Base-by-base conservation (phyloP, 2,888 invertebrate species). In the Eudemis profundana region DNA sequence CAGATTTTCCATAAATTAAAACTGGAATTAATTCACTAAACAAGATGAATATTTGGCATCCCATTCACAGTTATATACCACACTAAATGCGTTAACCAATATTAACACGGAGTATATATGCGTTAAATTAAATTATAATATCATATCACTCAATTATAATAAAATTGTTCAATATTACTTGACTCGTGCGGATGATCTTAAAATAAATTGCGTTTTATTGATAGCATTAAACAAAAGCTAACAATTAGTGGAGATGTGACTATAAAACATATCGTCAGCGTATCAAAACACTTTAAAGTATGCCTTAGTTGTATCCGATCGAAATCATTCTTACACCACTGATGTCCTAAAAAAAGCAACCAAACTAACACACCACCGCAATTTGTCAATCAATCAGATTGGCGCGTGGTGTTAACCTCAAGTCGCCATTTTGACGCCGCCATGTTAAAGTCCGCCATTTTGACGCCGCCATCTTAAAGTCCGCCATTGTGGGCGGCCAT, bases 11-110 rank as follows among this genome's bases (percentile, higher is more conserved):
- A 46, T 49, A 46, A 53, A 38, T 44, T 50, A 51, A 10, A 76
- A 82, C 75, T 84, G 81, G 84, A 83, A 81, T 78, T 76, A 75
- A 69, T 70, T 73, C 75, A 70, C 66, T 66, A 68, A 69, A 76
- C 72, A 61, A 72, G 79, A 80, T 81, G 84, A 84, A 84, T 90
- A 90, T 92, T 92, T 91, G 90, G 92, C 87, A 88, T 90, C 83
- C 86, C 79, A 86, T 87, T 89, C 85, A 88, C 88, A 56, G 86
- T 80, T 74, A 72, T 77, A 78, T 74, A 82, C 76, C 76, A 81
- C 81, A 82, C 77, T 80, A 80, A 78, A 79, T 81, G 81, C 76
- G 74, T 76, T 81, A 81, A 81, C 76, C 61, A 70, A 68, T 65
- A 77, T 81, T 78, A 81, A 81, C 77, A 78, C 76, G 72, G 73